These are phyloP conservation scores for Sarcophaga caerulescens DNA, from an alignment of 2,888 invertebrate species.

Conservation along the genomic window DNA sequence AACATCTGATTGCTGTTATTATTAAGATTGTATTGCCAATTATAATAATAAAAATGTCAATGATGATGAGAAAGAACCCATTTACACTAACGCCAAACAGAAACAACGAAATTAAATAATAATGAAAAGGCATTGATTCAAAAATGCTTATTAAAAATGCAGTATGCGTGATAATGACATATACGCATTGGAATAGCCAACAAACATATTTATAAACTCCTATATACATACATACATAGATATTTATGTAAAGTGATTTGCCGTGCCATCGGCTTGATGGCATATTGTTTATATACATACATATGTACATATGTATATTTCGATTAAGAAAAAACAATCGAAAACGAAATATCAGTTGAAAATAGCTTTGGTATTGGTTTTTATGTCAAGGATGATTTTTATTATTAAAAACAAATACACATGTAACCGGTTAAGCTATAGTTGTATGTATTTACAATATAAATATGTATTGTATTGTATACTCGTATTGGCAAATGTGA, in stretches of 20 bases:
- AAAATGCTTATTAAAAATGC: constrained; percentile 54
- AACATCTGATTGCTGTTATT: not conserved
- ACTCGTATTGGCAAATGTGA: constrained; percentile 39
- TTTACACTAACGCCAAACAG: constrained; percentile 15
- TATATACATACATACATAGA: constrained; percentile 28
- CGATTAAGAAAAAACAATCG: constrained; percentile 34
- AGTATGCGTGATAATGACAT: constrained; percentile 56
- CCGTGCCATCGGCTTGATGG: constrained; percentile 15
- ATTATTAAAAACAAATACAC: constrained; percentile 14
- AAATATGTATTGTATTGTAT: not conserved
- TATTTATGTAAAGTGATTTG: constrained; percentile 15
- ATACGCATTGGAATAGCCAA: constrained; percentile 61
- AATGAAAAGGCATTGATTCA: constrained; percentile 1
- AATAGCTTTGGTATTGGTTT: constrained; percentile 71
- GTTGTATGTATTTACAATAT: constrained; percentile 49
- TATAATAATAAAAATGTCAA: not conserved
- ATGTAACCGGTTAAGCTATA: constrained; percentile 77
- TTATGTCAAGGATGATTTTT: constrained; percentile 80
- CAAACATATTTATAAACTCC: constrained; percentile 1
- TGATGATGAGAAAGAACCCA: constrained; percentile 32
- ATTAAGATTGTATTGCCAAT: not conserved
- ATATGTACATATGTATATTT: constrained; percentile 34
- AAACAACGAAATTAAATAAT: not conserved
- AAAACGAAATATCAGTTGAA: constrained; percentile 26
- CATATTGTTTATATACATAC: constrained; percentile 12